These are phyloP conservation scores for Syrphus vitripennis DNA, from an alignment of 2,888 invertebrate genomes.

Conservation along the genomic window DNA sequence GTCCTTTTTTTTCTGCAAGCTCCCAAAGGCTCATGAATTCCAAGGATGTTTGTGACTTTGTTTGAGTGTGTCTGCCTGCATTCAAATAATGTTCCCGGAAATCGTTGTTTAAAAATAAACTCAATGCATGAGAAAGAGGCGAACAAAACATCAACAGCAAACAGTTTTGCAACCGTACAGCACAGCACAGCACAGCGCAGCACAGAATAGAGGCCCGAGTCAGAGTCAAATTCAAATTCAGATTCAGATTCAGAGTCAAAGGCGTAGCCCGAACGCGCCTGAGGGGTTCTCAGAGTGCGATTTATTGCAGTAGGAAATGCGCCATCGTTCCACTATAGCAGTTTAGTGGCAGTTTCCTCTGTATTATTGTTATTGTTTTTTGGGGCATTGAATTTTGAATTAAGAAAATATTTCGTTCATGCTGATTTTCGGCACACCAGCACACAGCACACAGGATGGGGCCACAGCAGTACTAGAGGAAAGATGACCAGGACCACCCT, in stretches of 20 bases:
- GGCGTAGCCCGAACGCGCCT: slow-evolving; percentile 15
- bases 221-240: neutral
- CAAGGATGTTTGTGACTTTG: slow-evolving; percentile 66
- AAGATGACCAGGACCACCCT: slow-evolving; percentile 38
- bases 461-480: neutral
- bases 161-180: neutral
- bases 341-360: slow-evolving; percentile 68
- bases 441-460: neutral
- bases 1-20: slow-evolving; percentile 65
- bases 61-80: slow-evolving; percentile 60
- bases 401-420: slow-evolving; percentile 34
- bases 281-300: slow-evolving; percentile 42
- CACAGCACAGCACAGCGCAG: neutral
- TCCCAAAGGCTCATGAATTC: slow-evolving; percentile 65
- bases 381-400: slow-evolving; percentile 61
- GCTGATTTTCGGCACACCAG: slow-evolving; percentile 25
- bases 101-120: slow-evolving; percentile 71
- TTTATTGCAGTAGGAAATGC: slow-evolving; percentile 69
- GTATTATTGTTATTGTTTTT: slow-evolving; percentile 64
- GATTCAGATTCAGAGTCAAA: slow-evolving; percentile 7
- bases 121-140: slow-evolving; percentile 32
- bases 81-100: slow-evolving; percentile 70
- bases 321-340: slow-evolving; percentile 60
- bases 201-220: no score
- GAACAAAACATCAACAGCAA: slow-evolving; percentile 15